phyloP scores from a whole-genome alignment of 2,113 vertebrate genomes.

The Natator depressus region DNA sequence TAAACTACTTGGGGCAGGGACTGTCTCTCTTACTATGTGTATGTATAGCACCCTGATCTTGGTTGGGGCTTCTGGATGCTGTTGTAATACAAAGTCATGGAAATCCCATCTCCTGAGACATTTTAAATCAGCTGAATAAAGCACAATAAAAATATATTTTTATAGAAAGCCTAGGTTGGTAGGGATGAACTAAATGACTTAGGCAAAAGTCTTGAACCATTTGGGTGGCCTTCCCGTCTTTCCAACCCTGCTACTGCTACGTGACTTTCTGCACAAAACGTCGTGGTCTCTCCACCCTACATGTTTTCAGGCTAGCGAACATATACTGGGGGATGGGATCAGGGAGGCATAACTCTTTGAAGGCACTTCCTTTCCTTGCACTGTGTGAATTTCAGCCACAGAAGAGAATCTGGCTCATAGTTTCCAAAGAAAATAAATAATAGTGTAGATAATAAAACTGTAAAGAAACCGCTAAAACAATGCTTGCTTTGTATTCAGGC shows the following conservation, averaged over 20 bases:
- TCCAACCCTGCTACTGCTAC: background rate
- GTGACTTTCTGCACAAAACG: background rate
- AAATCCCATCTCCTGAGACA: background rate
- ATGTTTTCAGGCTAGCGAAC: background rate
- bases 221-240: background rate
- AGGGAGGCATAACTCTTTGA: background rate
- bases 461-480: background rate
- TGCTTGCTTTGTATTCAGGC: background rate
- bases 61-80: background rate
- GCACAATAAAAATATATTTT: background rate
- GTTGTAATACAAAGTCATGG: background rate
- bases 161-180: background rate
- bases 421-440: background rate
- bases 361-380: background rate
- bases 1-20: background rate
- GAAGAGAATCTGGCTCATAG: background rate
- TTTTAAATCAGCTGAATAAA: background rate
- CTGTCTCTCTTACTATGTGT: background rate
- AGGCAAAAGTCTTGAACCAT: background rate
- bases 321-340: background rate
- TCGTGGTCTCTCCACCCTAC: background rate
- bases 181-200: background rate
- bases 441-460: background rate
- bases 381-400: background rate
- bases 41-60: background rate